Conservation (phyloP, 2,797 vertebrate species). For the Eidolon dupreanum region DNA sequence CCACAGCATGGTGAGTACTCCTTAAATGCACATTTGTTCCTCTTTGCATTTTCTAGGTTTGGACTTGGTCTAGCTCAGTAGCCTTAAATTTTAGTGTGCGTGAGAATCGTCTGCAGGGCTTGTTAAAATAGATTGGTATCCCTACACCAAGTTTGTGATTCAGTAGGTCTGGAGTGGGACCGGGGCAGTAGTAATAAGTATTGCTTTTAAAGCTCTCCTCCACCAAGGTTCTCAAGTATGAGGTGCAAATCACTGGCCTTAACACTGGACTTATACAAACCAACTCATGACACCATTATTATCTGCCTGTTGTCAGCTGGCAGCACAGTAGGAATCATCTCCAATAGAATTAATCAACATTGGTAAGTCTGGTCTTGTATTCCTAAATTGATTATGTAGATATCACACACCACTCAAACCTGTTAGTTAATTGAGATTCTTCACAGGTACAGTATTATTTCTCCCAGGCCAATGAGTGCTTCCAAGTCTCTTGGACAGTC, state of each 20-base stretch:
- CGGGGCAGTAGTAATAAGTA: background rate
- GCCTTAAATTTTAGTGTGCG: background rate
- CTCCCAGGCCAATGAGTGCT: background rate
- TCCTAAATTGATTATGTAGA: slow-evolving; percentile 21
- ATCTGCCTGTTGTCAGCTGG: background rate
- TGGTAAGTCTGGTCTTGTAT: slow-evolving; percentile 6
- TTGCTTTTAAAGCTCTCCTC: background rate
- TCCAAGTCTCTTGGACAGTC: background rate
- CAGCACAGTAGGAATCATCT: background rate
- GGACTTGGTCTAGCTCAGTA: background rate
- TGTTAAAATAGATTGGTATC: background rate
- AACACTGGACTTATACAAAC: background rate
- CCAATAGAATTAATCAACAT: background rate
- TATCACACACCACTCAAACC: background rate
- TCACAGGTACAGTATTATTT: slow-evolving; percentile 10
- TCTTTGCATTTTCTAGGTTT: background rate
- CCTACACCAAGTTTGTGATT: background rate
- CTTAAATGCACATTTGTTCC: background rate
- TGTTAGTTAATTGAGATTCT: slow-evolving; percentile 45
- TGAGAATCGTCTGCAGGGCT: background rate
- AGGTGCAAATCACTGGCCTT: background rate
- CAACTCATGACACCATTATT: background rate
- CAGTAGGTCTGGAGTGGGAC: background rate
- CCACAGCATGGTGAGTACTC: background rate
- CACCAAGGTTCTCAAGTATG: background rate